Evolutionary conservation across 2,113 vertebrate species (phyloP).

Genomic region (Lipophrys pholis): DNA sequence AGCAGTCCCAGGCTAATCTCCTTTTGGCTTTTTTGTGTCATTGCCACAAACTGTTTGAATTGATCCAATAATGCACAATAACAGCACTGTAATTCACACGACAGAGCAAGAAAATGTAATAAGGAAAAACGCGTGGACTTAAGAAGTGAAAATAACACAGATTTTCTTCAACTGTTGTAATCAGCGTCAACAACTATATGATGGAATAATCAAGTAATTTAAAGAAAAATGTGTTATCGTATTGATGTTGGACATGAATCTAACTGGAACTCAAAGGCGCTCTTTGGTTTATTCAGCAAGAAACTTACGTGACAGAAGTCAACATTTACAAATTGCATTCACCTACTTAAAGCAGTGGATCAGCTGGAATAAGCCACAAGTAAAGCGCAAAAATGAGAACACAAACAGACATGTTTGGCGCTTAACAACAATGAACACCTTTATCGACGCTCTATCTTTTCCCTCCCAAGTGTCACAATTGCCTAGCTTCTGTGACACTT

Average conservation of each 20-base stretch:
- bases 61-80: neutral
- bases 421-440: constrained; percentile 62
- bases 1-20: neutral
- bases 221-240: neutral
- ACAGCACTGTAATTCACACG: neutral
- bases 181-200: neutral
- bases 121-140: neutral
- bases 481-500: constrained; percentile 61
- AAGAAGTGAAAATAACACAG: neutral
- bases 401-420: constrained; percentile 61
- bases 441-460: constrained; percentile 50
- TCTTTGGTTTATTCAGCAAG: constrained; percentile 10
- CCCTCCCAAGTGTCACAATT: constrained; percentile 61
- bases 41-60: constrained; percentile 6
- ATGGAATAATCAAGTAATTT: neutral
- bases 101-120: neutral
- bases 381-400: constrained; percentile 51
- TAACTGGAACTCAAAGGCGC: constrained; percentile 21
- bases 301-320: constrained; percentile 59
- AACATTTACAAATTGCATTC: constrained; percentile 70
- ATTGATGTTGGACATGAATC: constrained; percentile 6
- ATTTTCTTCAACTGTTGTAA: neutral
- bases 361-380: constrained; percentile 51
- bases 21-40: neutral
- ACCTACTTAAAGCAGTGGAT: constrained; percentile 54